Conservation (phyloP, 2,113 vertebrate species). For the Ceyx margarethae region DNA sequence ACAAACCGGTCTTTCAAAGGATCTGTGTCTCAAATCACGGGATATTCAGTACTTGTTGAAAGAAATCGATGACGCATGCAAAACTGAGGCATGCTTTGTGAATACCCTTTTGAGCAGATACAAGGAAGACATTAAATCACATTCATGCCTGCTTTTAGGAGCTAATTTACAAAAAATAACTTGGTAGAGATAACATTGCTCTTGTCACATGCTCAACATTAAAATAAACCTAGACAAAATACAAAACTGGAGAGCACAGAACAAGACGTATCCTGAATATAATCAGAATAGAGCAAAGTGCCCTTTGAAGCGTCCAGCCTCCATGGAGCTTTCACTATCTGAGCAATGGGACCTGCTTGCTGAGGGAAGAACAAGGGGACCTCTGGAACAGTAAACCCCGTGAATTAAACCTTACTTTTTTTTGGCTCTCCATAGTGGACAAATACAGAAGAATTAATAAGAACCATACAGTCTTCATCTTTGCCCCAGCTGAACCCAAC, state of each 20-base stretch:
- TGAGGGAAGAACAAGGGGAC: not conserved
- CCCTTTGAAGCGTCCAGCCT: not conserved
- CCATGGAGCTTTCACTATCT: not conserved
- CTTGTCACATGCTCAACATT: not conserved
- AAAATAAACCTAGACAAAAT: not conserved
- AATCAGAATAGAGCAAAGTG: not conserved
- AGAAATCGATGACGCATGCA: not conserved
- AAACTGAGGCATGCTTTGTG: not conserved
- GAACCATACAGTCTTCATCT: not conserved
- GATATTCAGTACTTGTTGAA: not conserved
- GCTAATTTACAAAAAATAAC: not conserved
- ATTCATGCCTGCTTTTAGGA: not conserved
- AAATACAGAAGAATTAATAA: not conserved
- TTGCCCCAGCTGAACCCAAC: not conserved
- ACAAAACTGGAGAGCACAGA: not conserved
- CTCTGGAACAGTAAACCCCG: not conserved
- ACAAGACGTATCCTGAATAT: not conserved
- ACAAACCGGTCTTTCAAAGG: not conserved
- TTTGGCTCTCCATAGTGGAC: not conserved
- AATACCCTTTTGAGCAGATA: not conserved
- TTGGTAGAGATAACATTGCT: not conserved
- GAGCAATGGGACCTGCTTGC: not conserved
- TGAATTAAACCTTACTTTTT: not conserved
- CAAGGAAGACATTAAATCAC: not conserved
- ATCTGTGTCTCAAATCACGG: not conserved